phyloP scores from a whole-genome alignment of 2,113 vertebrate genomes.

The Salvelinus fontinalis region DNA sequence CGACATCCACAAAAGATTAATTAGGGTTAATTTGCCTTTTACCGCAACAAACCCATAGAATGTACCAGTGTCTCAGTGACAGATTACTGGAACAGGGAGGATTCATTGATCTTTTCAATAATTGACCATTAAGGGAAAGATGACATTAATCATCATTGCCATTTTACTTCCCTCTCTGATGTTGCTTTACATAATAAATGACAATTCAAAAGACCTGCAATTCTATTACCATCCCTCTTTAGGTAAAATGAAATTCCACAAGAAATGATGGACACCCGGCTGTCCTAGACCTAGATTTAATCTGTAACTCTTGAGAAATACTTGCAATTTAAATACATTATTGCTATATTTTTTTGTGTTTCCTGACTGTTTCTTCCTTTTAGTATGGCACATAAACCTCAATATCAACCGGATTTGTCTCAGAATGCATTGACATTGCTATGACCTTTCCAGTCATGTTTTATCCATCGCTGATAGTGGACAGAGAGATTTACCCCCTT shows the following conservation, averaged over 20 bases:
- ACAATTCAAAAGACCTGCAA: conserved; percentile 22
- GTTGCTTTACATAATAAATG: conserved; percentile 30
- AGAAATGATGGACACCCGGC: conserved; percentile 22
- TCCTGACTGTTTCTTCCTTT: no score
- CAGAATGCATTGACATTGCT: no score
- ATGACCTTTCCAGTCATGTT: no score
- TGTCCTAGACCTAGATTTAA: neutral
- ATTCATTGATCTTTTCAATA: conserved; percentile 44
- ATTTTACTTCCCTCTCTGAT: conserved; percentile 23
- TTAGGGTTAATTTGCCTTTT: conserved; percentile 40
- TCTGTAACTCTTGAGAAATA: no score
- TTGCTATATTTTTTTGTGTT: no score
- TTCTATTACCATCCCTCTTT: conserved; percentile 23
- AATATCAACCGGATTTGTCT: no score
- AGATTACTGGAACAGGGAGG: conserved; percentile 25
- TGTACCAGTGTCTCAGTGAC: conserved; percentile 22
- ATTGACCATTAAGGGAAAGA: conserved; percentile 33
- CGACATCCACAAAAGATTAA: conserved; percentile 27
- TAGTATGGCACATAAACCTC: no score
- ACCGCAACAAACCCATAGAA: conserved; percentile 27
- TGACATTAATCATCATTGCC: conserved; percentile 28
- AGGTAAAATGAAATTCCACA: conserved; percentile 24
- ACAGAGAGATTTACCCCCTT: no score
- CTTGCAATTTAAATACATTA: no score
- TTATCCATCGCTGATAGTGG: no score